Evolutionary conservation across 2,888 invertebrate genomes (phyloP).

Genomic region (Octodonta nipae): DNA sequence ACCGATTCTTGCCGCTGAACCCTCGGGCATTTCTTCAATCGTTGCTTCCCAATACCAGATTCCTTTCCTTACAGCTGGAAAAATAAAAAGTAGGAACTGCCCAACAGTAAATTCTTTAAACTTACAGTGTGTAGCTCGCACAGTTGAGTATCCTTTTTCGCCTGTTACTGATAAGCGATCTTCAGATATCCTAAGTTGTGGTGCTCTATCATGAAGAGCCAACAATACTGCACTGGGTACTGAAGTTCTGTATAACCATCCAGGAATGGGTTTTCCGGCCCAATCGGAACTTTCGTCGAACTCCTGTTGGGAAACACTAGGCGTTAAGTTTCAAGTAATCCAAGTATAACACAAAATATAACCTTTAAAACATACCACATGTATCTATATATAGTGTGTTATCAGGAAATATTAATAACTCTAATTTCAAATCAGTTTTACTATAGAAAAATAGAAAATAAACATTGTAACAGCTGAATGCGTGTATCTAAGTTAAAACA

Average conservation of each 20-base stretch:
- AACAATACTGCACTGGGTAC: constrained; percentile 74
- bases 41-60: constrained; percentile 92
- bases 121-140: constrained; percentile 88
- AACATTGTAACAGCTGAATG: no score
- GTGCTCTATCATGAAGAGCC: constrained; percentile 86
- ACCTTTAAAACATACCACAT: no score
- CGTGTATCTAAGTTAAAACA: no score
- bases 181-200: constrained; percentile 82
- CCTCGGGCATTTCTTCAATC: constrained; percentile 87
- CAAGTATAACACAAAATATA: no score
- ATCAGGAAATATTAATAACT: no score
- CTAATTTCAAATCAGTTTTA: no score
- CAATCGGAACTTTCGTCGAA: constrained; percentile 95
- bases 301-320: no score
- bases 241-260: constrained; percentile 85
- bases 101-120: constrained; percentile 1
- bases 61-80: constrained; percentile 68
- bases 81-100: constrained; percentile 1
- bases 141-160: constrained; percentile 92
- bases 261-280: constrained; percentile 98
- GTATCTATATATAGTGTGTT: no score
- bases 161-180: constrained; percentile 88
- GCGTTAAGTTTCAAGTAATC: no score
- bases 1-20: constrained; percentile 82
- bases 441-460: no score